A percentile compares a stretch with the other conserved stretches of the same genome.
Conservation (phyloP, 2,888 invertebrate species). For the Thyatira batis region DNA sequence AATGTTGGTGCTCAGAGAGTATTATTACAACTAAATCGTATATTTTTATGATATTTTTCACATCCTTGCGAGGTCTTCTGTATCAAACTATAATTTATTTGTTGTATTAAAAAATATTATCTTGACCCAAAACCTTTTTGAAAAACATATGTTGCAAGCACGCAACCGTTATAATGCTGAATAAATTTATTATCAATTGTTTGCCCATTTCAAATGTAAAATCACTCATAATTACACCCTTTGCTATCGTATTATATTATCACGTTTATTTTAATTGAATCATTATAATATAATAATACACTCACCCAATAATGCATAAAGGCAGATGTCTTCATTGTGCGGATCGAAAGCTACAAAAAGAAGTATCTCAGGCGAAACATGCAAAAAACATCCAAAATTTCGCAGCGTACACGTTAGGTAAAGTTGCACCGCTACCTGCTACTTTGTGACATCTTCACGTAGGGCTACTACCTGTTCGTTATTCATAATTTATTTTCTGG, state of each 20-base stretch:
- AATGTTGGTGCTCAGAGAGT: slow-evolving; percentile 2
- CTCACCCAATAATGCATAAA: slow-evolving; percentile 28
- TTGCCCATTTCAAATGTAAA: background rate
- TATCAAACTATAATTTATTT: no score
- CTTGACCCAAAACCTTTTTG: no score
- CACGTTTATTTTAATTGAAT: slow-evolving; percentile 18
- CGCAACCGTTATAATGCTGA: background rate
- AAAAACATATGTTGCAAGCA: no score
- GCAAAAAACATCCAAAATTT: slow-evolving; percentile 75
- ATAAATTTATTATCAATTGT: background rate
- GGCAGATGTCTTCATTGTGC: slow-evolving; percentile 61
- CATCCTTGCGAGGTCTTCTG: background rate
- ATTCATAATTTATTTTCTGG: slow-evolving; percentile 31
- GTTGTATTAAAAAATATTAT: no score
- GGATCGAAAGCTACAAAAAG: slow-evolving; percentile 43
- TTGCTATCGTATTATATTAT: background rate
- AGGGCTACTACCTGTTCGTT: slow-evolving; percentile 57
- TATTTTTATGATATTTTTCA: background rate
- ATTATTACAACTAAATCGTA: background rate
- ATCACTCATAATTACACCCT: background rate
- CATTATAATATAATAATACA: slow-evolving; percentile 18
- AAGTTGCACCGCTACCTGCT: slow-evolving; percentile 73
- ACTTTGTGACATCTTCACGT: slow-evolving; percentile 76
- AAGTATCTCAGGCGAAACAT: slow-evolving; percentile 51
- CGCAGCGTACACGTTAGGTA: slow-evolving; percentile 58